Percentiles rank a stretch among this genome's conserved stretches.
Evolutionary conservation across 2,888 invertebrate genomes (phyloP).

Genomic region (Drosophila quasianomalipes): DNA sequence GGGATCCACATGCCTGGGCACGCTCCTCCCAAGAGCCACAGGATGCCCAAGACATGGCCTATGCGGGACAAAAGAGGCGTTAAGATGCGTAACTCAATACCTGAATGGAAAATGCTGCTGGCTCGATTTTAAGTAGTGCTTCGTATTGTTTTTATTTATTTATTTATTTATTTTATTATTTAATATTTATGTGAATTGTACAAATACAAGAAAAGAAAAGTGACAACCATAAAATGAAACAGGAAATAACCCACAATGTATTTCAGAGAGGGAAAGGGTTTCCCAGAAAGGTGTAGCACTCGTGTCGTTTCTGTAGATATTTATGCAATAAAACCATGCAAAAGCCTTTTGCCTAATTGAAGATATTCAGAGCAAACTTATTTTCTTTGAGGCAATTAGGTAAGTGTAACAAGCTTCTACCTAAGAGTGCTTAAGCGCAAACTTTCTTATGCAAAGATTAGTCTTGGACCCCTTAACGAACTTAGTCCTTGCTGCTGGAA

Average conservation of each 20-base stretch:
- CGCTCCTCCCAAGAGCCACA: slow-evolving; percentile 86
- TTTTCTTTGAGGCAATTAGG: slow-evolving; percentile 41
- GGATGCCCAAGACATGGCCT: slow-evolving; percentile 85
- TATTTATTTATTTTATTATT: slow-evolving; percentile 70
- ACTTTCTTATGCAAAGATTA: slow-evolving; percentile 41
- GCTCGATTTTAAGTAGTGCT: slow-evolving; percentile 67
- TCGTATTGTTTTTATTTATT: slow-evolving; percentile 58
- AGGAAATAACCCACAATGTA: slow-evolving; percentile 28
- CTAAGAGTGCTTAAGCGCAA: slow-evolving; percentile 31
- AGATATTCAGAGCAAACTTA: slow-evolving; percentile 35
- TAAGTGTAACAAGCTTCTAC: slow-evolving; percentile 44
- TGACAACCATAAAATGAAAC: slow-evolving; percentile 33
- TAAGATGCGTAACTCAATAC: slow-evolving; percentile 31
- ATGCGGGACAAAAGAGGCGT: slow-evolving; percentile 81
- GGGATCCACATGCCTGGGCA: slow-evolving; percentile 88
- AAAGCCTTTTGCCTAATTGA: slow-evolving; percentile 58
- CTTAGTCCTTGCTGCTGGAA: slow-evolving; percentile 5
- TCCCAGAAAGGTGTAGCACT: slow-evolving; percentile 12
- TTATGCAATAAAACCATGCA: slow-evolving; percentile 65
- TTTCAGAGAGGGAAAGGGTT: slow-evolving; percentile 18
- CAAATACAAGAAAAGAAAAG: slow-evolving; percentile 43
- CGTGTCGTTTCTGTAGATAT: slow-evolving; percentile 57
- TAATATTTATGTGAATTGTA: slow-evolving; percentile 69
- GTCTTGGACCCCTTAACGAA: not conserved
- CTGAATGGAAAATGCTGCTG: slow-evolving; percentile 49